phyloP scores from a whole-genome alignment of 2,113 vertebrate genomes.

The Xerus inauris region DNA sequence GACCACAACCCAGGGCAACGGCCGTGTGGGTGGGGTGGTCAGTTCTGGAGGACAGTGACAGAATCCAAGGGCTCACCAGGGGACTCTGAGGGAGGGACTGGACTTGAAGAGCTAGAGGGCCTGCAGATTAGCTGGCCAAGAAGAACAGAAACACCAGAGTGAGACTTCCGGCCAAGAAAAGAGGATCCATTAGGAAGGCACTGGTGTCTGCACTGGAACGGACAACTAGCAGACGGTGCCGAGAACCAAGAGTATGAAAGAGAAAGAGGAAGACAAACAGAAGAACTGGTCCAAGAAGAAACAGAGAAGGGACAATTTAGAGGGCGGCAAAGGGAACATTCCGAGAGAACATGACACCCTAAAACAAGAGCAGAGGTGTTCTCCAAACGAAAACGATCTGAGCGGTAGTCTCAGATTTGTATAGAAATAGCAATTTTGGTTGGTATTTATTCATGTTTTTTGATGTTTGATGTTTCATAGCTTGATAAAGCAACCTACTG shows the following conservation, averaged over 20 bases:
- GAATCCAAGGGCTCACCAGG: background rate
- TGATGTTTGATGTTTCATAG: too few relatives aligned
- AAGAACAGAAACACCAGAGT: background rate
- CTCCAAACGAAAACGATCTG: too few relatives aligned
- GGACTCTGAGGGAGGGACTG: background rate
- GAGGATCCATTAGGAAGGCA: accelerated
- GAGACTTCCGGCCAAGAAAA: background rate
- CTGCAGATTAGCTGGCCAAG: background rate
- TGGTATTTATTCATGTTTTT: too few relatives aligned
- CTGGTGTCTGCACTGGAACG: too few relatives aligned
- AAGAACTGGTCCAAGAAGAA: background rate
- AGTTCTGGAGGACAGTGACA: background rate
- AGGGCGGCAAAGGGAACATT: background rate
- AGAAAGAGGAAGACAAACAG: background rate
- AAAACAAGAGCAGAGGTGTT: background rate
- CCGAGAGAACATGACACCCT: background rate
- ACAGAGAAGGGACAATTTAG: background rate
- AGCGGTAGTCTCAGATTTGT: too few relatives aligned
- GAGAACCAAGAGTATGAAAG: background rate
- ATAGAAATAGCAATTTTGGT: too few relatives aligned
- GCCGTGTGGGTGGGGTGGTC: background rate
- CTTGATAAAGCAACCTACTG: too few relatives aligned
- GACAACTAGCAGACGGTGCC: too few relatives aligned
- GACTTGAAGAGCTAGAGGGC: background rate
- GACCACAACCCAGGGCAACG: background rate